Conservation (phyloP, 2,888 invertebrate species). For the Lissonota sp. region DNA sequence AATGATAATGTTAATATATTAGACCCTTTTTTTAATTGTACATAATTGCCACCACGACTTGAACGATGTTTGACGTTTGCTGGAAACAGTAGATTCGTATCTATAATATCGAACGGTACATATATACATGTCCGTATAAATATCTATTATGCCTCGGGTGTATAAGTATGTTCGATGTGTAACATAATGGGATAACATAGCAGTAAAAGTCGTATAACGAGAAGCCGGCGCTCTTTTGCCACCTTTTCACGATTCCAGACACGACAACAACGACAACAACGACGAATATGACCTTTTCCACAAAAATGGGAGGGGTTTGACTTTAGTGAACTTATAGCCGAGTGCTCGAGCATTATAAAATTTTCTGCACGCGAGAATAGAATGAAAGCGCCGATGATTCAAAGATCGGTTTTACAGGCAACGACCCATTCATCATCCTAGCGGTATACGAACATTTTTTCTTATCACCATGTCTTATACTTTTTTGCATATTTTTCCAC, state of each 20-base stretch:
- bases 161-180: too few relatives aligned
- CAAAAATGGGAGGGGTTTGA: slow-evolving; percentile 59
- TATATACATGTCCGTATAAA: background rate
- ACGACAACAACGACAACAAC: background rate
- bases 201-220: slow-evolving; percentile 33
- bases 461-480: background rate
- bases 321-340: slow-evolving; percentile 58
- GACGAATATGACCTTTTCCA: slow-evolving; percentile 57
- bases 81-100: slow-evolving; percentile 51
- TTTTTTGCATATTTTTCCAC: slow-evolving; percentile 4
- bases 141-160: too few relatives aligned
- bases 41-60: slow-evolving; percentile 38
- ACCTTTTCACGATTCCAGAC: slow-evolving; percentile 47
- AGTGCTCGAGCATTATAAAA: too few relatives aligned
- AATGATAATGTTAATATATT: slow-evolving; percentile 45
- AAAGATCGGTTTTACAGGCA: slow-evolving; percentile 17
- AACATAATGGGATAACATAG: slow-evolving; percentile 5
- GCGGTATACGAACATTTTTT: background rate
- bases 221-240: slow-evolving; percentile 52
- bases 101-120: slow-evolving; percentile 40
- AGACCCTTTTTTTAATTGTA: slow-evolving; percentile 21
- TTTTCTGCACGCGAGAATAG: slow-evolving; percentile 25
- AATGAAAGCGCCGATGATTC: slow-evolving; percentile 36
- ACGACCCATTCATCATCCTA: slow-evolving; percentile 20
- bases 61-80: slow-evolving; percentile 18